Evolutionary conservation across 2,888 invertebrate species (phyloP), one percentile per base, ranked within the genome.

Genomic region (Oxycera nigricornis): DNA sequence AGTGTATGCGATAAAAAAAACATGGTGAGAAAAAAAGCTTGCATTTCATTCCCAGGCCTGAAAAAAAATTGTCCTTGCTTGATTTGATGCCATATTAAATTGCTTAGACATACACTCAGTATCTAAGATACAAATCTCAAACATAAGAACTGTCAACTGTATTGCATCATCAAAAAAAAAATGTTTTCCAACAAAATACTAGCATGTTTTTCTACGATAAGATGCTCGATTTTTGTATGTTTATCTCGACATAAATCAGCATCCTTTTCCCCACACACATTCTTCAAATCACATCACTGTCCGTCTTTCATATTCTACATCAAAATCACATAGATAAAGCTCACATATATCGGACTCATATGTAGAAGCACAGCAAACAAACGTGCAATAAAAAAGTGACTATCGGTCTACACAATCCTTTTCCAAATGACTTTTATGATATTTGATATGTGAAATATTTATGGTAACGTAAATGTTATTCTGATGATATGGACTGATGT

Each of bases 321-420:
- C 3, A 17, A 46, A 14, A 46, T 35, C 6, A 46, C 3, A 46
- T 46, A 17, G 11, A 3, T 3, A 7, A 46, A 46, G n/a, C n/a
- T n/a, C n/a, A n/a, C n/a, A n/a, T n/a, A n/a, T n/a, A n/a, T n/a
- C n/a, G 14, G 46, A 3, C 46, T 46, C 14, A 11, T 46, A 46
- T 46, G 46, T 11, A 17, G 14, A 46, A 46, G 46, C 11, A 17
- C 46, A 46, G 14, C 46, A 7, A 7, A 39, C n/a, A 65, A 65
- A 2, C 24, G 65, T 65, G 39, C 65, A 65, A 65, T 65, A 65
- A 65, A 65, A 62, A 65, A 65, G 65, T 65, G 65, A 41, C 65
- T 65, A 65, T 65, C 65, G 65, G 41, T 24, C 20, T 35, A 65
- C 35, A 39, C 41, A 65, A 65, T 65, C 65, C 65, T 39, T 65